Base-by-base conservation (phyloP, 2,888 invertebrate species). In the Pseudolycoriella hygida region DNA sequence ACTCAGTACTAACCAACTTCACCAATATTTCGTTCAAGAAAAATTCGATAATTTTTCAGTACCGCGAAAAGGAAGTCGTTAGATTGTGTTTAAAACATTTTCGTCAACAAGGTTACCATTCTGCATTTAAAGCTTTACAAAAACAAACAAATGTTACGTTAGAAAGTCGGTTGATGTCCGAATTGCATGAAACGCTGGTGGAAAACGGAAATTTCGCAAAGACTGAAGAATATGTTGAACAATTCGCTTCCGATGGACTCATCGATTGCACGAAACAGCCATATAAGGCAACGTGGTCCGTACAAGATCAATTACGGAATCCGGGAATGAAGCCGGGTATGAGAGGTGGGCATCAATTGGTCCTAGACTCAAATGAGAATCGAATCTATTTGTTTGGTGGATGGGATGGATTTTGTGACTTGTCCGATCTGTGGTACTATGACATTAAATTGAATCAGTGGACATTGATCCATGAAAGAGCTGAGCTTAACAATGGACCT, bases 1-100 rank as follows among this genome's bases (percentile, higher is more conserved):
- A n/a, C n/a, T n/a, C n/a, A n/a, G n/a, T n/a, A n/a, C n/a, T n/a
- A n/a, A n/a, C n/a, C n/a, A n/a, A n/a, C n/a, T n/a, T n/a, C n/a
- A n/a, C n/a, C n/a, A n/a, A n/a, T n/a, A n/a, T 34, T 10, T 46
- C 31, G 30, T 51, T 48, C 40, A 37, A 41, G n/a, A n/a, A n/a
- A n/a, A n/a, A n/a, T n/a, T n/a, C n/a, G n/a, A n/a, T 43, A 49
- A 46, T 50, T 46, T 45, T 63, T 65, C 25, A 88, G 85, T 76
- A 82, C 56, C 76, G 82, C 53, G 86, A 89, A 66, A 73, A 77
- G 56, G 86, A 87, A 66, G 81, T 88, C 12, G 77, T 89, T 44
- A 74, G 86, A 49, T 67, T 89, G 49, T 77, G 89, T 50, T 67
- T 90, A 54, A 90, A 90, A 61, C 87, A 89, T 61, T 77, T 90